phyloP scores from a whole-genome alignment of 2,113 vertebrate species.

The Rhinopithecus roxellana region DNA sequence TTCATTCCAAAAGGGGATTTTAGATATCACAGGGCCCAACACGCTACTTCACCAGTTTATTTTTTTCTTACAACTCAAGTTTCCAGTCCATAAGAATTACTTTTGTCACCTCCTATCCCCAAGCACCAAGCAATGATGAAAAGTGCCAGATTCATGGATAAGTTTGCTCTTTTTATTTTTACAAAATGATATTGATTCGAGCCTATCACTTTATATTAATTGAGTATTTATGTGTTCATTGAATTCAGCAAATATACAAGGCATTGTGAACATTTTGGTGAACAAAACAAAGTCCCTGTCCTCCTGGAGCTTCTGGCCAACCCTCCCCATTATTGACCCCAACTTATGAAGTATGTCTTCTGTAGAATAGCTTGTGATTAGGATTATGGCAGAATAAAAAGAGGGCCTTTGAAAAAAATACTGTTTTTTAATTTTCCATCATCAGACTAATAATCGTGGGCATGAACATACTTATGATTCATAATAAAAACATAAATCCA shows the following conservation, averaged over 20 bases:
- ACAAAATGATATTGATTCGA: not conserved
- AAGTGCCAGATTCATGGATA: not conserved
- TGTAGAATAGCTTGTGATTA: conserved; percentile 62
- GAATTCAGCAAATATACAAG: not conserved
- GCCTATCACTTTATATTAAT: not conserved
- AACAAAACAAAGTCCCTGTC: not conserved
- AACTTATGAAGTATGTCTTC: conserved; percentile 49
- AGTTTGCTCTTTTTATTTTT: not conserved
- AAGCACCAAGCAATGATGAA: not conserved
- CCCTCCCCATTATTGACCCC: not conserved
- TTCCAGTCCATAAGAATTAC: not conserved
- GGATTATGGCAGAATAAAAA: conserved; percentile 55
- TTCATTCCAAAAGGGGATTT: not conserved
- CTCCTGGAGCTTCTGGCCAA: not conserved
- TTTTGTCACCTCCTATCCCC: not conserved
- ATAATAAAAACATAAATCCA: conserved; percentile 41
- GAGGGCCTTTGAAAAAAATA: conserved; percentile 32
- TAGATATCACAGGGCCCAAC: not conserved
- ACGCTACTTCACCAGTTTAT: not conserved
- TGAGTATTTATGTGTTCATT: not conserved
- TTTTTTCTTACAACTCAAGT: not conserved
- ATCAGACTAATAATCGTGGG: conserved; percentile 14
- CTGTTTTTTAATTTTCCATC: not conserved
- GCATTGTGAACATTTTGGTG: not conserved
- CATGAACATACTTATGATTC: conserved; percentile 54